These are phyloP conservation scores for Corapipo altera DNA, from an alignment of 2,113 vertebrate genomes.

Conservation along the genomic window DNA sequence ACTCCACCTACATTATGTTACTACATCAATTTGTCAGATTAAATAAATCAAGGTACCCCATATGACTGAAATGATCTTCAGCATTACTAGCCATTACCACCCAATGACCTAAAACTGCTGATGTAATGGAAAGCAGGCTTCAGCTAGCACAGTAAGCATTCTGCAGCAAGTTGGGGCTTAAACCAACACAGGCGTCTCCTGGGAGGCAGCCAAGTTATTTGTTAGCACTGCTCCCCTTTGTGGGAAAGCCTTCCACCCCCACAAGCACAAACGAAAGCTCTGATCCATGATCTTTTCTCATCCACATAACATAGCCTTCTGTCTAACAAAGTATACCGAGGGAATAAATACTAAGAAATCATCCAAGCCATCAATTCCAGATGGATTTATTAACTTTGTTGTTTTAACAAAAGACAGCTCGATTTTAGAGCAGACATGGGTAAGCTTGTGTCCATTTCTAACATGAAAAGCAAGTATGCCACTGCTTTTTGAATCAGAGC, in stretches of 20 bases:
- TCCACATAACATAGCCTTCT: not conserved
- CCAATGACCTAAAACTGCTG: not conserved
- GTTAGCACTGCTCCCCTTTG: rapidly evolving
- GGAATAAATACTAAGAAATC: not conserved
- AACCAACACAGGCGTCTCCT: not conserved
- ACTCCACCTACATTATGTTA: not conserved
- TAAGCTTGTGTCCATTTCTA: not conserved
- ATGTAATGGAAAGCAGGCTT: rapidly evolving
- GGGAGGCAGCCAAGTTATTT: not conserved
- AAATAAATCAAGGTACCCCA: not conserved
- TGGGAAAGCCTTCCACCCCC: not conserved
- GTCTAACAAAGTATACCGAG: not conserved
- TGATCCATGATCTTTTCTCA: not conserved
- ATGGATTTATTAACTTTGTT: not conserved
- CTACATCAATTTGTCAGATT: not conserved
- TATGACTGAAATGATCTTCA: not conserved
- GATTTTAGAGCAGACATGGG: not conserved
- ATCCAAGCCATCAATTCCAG: not conserved
- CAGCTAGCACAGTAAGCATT: not conserved
- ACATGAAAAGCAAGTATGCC: not conserved
- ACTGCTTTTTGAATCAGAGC: not conserved
- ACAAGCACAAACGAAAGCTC: not conserved
- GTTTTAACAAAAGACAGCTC: not conserved
- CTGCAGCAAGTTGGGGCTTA: not conserved
- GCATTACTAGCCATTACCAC: not conserved